Evolutionary conservation across 2,113 vertebrate genomes (phyloP), one percentile per base, ranked within the genome.

Genomic region (Prietella phreatophila): DNA sequence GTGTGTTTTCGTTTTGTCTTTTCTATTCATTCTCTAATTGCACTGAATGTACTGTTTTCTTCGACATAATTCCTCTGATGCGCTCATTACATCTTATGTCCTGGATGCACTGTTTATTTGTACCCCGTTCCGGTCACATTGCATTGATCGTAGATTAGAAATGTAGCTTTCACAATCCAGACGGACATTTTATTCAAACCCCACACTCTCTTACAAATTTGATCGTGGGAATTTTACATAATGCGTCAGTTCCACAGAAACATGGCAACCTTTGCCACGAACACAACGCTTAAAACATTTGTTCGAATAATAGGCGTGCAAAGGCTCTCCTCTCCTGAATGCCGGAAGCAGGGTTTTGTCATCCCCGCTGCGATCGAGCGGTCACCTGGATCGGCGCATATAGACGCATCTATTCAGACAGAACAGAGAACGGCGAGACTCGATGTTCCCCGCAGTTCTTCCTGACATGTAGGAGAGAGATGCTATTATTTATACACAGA

Each of bases 141-240:
- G 42, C 33, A 55, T n/a, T 67, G 78, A 88, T 88, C 50, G 47
- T 25, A 61, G 78, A 88, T 88, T 86, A 91, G 81, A 90, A 92
- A 89, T 92, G 75, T 86, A 87, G 88, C 92, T 92, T 85, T 81
- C 63, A 53, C 39, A 78, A 22, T 30, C 15, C 25, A 85, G 27
- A 36, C 89, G 69, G 65, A 30, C 50, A 76, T 81, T 81, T 79
- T 30, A 39, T 39, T 42, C 78, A 27, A 56, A 25, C 8, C 58
- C 0, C 9, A 30, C n/a, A 80, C 73, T 39, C 1, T 4, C 19
- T 27, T 15, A 5, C 33, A 85, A 47, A 47, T 60, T 19, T 47
- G 13, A 85, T 60, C 5, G 69, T 39, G 33, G 50, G 69, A 76
- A 76, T 61, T 20, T 36, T 5, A 33, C 71, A 10, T 7, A 61